Conservation (phyloP, 2,113 vertebrate genomes). For the Ovis canadensis region DNA sequence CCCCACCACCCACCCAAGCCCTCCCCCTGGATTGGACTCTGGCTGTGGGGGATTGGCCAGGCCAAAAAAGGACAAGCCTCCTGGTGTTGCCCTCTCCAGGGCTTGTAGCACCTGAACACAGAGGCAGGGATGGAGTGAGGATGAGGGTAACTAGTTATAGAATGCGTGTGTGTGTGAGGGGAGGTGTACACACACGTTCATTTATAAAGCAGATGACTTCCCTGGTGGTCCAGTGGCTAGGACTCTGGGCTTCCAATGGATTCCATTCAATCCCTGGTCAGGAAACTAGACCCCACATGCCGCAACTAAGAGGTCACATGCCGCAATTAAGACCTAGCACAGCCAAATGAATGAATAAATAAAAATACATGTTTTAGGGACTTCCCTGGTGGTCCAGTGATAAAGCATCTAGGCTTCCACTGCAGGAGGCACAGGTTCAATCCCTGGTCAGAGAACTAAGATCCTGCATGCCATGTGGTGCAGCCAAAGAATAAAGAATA, state of each 20-base stretch:
- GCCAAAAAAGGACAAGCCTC: not conserved
- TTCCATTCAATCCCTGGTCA: not conserved
- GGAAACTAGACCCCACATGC: not conserved
- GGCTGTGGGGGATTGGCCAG: not conserved
- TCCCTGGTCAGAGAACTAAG: not conserved
- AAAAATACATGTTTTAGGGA: not conserved
- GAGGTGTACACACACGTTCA: rapidly evolving
- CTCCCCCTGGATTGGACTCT: not conserved
- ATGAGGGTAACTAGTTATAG: not conserved
- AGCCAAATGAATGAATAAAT: not conserved
- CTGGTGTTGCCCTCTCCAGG: not conserved
- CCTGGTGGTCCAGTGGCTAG: not conserved
- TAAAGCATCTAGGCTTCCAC: not conserved
- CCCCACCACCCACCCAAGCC: not conserved
- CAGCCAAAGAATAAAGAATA: not conserved
- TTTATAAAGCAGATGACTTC: not conserved
- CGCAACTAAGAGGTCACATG: not conserved
- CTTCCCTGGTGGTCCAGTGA: not conserved
- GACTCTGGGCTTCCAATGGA: not conserved
- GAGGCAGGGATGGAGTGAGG: not conserved
- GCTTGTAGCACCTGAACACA: not conserved
- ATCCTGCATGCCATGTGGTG: not conserved
- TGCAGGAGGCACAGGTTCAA: not conserved
- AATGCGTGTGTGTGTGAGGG: not conserved
- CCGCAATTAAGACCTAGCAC: not conserved